Evolutionary conservation across 2,797 vertebrate genomes (phyloP), one percentile per base, ranked within the genome.

Genomic region (Helicolenus hilgendorfi): DNA sequence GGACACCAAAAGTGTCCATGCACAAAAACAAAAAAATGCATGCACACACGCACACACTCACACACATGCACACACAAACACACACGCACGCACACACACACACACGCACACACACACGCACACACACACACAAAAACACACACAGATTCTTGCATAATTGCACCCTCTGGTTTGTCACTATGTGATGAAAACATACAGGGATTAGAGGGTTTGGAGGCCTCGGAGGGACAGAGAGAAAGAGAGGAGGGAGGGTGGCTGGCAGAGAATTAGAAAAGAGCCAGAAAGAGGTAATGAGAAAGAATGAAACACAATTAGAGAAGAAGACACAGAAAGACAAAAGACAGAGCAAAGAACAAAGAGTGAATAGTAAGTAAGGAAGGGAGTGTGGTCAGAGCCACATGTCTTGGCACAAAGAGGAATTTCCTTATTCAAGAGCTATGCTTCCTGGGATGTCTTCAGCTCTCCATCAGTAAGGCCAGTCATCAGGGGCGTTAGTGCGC

Each of bases 121-220:
- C 56, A 15, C 29, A 63, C 35, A 55, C 67, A 78, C 35, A 63
- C 56, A 79, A 58, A 58, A 29, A 72, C 27, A 73, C 31, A 38
- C 41, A 81, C 72, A 89, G 55, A 90, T 92, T 90, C 84, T 93
- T 85, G 33, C 79, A 81, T 78, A 88, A 94, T 84, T 88, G 75
- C 63, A 81, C 90, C 85, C 75, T 84, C 75, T 87, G 73, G 58
- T 92, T 94, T 94, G 80, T 92, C 85, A 83, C 79, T 59, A 83
- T 88, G 83, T 49, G 81, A 90, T 77, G 81, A 91, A 92, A 95
- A 92, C 72, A 89, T 79, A 73, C 29, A 74, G 73, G 64, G 79
- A 89, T 91, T 89, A 82, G 18, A 81, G 72, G 62, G 69, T 91
- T 86, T 81, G 70, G 63, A 74, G 79, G 90, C 80, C 82, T 83